Base-by-base conservation (phyloP, 1,140 invertebrate species). In the Goniozus legneri region DNA sequence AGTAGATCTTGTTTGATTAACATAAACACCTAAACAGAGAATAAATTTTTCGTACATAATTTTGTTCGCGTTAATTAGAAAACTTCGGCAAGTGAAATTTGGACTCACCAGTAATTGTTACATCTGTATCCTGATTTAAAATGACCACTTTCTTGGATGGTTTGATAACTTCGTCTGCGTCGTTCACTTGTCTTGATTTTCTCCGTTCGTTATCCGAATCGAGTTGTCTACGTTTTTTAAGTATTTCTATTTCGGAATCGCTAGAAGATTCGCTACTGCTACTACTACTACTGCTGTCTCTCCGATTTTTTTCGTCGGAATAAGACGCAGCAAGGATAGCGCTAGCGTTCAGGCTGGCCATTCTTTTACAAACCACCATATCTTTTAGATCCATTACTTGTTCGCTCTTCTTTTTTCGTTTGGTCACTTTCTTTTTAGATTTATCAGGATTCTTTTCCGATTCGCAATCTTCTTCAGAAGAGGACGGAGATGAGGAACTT, bases 291-390 rank as follows among this genome's bases (percentile, higher is more conserved):
- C 75, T 79, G 6, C 77, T 77, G 58, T 79, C 78, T 14, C 77
- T 78, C 21, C 64, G 60, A 53, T 80, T 77, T 68, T 88, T 89
- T 65, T 94, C 91, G 27, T 79, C 76, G 3, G 82, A 84, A 64
- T 94, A 94, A 48, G 88, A 92, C 15, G 92, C 92, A 2, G 92
- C 89, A 51, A 96, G 77, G 55, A 96, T 95, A 12, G 92, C 92
- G 8, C 89, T 88, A 8, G 92, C 92, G 73, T 95, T 96, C 15
- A 96, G 72, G 64, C 89, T 93, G 8, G 92, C 92, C 91, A 95
- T 94, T 19, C 92, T 79, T 64, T 93, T 94, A 54, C 86, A 83
- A 2, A 92, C 89, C 1, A 93, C 85, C 83, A 92, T 90, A 55
- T 90, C 88, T 60, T 90, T 89, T 34, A 92, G 73, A 63, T 92